phyloP scores from a whole-genome alignment of 23 tunicate genomes.

The Phallusia fumigata region DNA sequence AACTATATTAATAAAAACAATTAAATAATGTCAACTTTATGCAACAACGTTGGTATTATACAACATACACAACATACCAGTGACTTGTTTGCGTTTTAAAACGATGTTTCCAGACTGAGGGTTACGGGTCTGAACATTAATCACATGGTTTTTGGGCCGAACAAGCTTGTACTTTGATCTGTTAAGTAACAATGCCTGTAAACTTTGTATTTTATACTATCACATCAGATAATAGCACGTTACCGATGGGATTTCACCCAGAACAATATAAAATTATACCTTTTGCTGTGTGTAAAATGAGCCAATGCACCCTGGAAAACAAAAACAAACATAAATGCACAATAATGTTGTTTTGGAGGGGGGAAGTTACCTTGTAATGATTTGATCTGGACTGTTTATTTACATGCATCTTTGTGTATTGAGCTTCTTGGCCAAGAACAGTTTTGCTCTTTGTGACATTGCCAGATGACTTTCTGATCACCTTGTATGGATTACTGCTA shows the following conservation, averaged over 20 bases:
- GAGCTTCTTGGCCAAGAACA: not conserved
- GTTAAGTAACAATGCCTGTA: not conserved
- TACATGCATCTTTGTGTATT: not conserved
- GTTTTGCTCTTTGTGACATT: not conserved
- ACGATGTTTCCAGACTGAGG: slow-evolving; percentile 49
- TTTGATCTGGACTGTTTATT: no score
- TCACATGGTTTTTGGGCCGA: no score
- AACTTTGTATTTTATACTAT: no score
- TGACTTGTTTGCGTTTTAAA: slow-evolving; percentile 20
- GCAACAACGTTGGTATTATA: not conserved
- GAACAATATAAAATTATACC: no score
- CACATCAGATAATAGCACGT: no score
- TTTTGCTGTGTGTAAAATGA: no score
- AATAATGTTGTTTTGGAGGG: no score
- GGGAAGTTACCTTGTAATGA: not conserved
- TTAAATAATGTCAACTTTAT: not conserved
- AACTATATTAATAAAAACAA: not conserved
- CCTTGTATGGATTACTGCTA: not conserved
- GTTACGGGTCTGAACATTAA: slow-evolving; percentile 32
- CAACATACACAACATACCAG: not conserved
- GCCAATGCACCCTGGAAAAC: not conserved
- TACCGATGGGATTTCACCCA: no score
- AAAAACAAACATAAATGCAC: not conserved
- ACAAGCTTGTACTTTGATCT: slow-evolving; percentile 8
- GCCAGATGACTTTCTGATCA: not conserved